These are phyloP conservation scores for Sebastes taczanowskii DNA, from an alignment of 2,797 vertebrate species.

Conservation along the genomic window DNA sequence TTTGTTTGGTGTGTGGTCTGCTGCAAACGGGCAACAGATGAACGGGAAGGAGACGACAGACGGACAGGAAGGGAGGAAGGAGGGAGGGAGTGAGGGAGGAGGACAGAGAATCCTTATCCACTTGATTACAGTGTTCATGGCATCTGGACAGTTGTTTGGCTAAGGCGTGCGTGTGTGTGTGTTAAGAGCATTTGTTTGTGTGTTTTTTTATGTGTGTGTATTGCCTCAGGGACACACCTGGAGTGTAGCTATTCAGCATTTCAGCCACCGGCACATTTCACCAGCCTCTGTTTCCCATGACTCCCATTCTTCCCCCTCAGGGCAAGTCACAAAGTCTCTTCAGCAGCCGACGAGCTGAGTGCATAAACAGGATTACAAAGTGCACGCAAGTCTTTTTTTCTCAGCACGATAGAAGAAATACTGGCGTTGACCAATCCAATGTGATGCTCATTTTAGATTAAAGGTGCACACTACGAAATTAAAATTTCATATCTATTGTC, in stretches of 20 bases:
- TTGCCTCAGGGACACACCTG: slow-evolving; percentile 73
- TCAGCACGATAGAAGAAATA: background rate
- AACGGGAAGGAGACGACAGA: slow-evolving; percentile 42
- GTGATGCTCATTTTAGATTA: background rate
- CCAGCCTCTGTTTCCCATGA: slow-evolving; percentile 64
- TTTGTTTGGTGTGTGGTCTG: slow-evolving; percentile 62
- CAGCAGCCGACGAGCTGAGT: slow-evolving; percentile 29
- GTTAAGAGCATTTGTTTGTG: background rate
- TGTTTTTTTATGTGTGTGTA: slow-evolving; percentile 11
- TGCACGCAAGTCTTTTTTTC: background rate
- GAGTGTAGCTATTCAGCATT: slow-evolving; percentile 56
- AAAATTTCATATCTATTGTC: background rate
- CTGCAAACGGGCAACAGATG: slow-evolving; percentile 42
- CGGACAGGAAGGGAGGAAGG: slow-evolving; percentile 55
- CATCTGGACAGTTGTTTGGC: slow-evolving; percentile 72
- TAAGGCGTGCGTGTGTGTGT: slow-evolving; percentile 6
- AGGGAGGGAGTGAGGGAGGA: slow-evolving; percentile 15
- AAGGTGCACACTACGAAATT: background rate
- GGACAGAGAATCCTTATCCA: slow-evolving; percentile 49
- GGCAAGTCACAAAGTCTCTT: slow-evolving; percentile 48
- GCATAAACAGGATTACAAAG: slow-evolving; percentile 50
- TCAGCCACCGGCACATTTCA: slow-evolving; percentile 66
- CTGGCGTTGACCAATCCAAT: background rate
- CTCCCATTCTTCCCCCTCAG: slow-evolving; percentile 50
- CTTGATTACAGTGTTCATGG: slow-evolving; percentile 73